Conservation (phyloP, 2,888 invertebrate species). For the Pediacus dermestoides region DNA sequence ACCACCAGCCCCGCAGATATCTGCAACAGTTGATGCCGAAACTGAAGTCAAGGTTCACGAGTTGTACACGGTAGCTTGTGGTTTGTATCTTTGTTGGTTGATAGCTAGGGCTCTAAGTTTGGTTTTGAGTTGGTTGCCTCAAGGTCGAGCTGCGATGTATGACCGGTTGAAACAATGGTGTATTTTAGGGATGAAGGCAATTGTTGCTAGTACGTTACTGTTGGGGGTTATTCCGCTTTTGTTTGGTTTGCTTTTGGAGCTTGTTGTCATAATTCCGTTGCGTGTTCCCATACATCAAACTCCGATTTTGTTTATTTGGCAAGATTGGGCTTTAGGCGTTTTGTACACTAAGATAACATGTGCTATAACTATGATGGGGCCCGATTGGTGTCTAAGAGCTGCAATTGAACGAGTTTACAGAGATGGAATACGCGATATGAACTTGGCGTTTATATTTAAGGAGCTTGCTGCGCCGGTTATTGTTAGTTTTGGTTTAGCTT, state of each 20-base stretch:
- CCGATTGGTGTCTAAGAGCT: slow-evolving; percentile 89
- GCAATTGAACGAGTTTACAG: slow-evolving; percentile 92
- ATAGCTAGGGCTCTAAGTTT: slow-evolving; percentile 78
- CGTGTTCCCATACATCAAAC: slow-evolving; percentile 90
- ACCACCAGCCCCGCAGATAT: slow-evolving; percentile 44
- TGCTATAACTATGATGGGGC: slow-evolving; percentile 96
- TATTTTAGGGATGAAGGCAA: slow-evolving; percentile 69
- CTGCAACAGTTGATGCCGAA: slow-evolving; percentile 30
- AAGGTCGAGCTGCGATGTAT: slow-evolving; percentile 76
- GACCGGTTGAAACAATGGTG: slow-evolving; percentile 71
- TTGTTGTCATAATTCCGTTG: slow-evolving; percentile 88
- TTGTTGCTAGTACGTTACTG: slow-evolving; percentile 72
- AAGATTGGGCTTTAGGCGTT: slow-evolving; percentile 98
- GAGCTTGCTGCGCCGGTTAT: slow-evolving; percentile 87
- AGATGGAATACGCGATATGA: slow-evolving; percentile 90
- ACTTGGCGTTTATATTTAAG: slow-evolving; percentile 79
- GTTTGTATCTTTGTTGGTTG: slow-evolving; percentile 94
- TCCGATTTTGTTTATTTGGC: slow-evolving; percentile 84
- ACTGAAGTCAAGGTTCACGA: slow-evolving; percentile 71
- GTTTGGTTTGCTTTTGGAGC: slow-evolving; percentile 86
- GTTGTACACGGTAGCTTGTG: slow-evolving; percentile 90
- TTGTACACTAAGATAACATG: slow-evolving; percentile 96
- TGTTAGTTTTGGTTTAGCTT: slow-evolving; percentile 80
- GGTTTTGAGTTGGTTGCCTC: slow-evolving; percentile 83
- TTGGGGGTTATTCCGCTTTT: slow-evolving; percentile 88